Conservation (phyloP, 53 echinoderm and acorn worm genomes). For the Holothuria scabra region DNA sequence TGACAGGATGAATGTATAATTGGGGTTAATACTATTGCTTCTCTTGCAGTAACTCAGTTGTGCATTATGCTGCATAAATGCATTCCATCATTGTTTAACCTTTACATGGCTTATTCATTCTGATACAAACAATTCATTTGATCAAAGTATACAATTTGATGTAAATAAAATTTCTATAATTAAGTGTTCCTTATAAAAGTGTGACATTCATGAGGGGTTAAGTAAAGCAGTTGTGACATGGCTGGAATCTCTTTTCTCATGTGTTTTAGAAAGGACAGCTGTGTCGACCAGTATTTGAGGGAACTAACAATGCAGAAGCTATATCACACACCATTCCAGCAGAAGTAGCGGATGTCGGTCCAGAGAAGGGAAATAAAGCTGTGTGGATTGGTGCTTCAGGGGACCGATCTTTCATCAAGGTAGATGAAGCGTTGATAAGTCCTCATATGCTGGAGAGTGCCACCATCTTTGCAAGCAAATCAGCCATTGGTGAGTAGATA, state of each 20-base stretch:
- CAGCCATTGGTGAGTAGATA: constrained; percentile 65
- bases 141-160: too few species aligned
- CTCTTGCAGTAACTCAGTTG: too few species aligned
- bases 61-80: too few species aligned
- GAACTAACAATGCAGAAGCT: constrained; percentile 74
- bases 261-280: constrained; percentile 86
- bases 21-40: too few species aligned
- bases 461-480: constrained; percentile 86
- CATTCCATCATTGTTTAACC: too few species aligned
- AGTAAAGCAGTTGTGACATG: neutral
- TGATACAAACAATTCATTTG: too few species aligned
- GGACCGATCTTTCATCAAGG: constrained; percentile 89
- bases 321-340: constrained; percentile 77
- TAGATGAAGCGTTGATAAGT: constrained; percentile 93
- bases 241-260: too few species aligned
- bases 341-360: constrained; percentile 78
- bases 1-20: too few species aligned
- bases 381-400: constrained; percentile 91
- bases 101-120: too few species aligned
- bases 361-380: constrained; percentile 75
- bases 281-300: constrained; percentile 80
- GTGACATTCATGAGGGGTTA: too few species aligned
- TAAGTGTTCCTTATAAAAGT: too few species aligned
- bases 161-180: too few species aligned
- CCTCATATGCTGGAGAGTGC: constrained; percentile 89